Conservation (phyloP, 1,140 invertebrate species). For the Paralvinella palmiformis region DNA sequence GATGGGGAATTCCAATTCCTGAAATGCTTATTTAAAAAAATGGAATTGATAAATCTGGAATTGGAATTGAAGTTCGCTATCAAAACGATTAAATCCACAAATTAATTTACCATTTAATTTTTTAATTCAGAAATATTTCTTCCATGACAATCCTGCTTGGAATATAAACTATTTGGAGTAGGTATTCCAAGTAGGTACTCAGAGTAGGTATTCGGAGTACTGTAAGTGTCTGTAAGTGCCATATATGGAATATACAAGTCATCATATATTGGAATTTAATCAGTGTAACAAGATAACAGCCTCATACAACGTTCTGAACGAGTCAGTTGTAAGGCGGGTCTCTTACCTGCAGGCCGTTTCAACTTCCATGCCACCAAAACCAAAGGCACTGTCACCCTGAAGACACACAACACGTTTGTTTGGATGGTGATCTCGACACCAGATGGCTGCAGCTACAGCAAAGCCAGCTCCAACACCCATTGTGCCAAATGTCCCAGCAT, state of each 20-base stretch:
- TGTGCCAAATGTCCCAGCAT: slow-evolving; percentile 80
- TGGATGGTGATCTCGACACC: slow-evolving; percentile 73
- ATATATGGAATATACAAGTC: neutral
- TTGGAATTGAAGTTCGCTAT: neutral
- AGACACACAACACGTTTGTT: slow-evolving; percentile 76
- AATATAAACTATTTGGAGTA: too few relatives aligned
- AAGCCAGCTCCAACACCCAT: slow-evolving; percentile 95
- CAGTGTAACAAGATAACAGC: neutral
- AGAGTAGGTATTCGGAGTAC: too few relatives aligned
- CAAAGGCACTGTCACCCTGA: slow-evolving; percentile 93
- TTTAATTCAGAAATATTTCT: too few relatives aligned
- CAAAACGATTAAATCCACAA: too few relatives aligned
- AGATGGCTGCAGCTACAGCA: slow-evolving; percentile 85
- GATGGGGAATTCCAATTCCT: too few relatives aligned
- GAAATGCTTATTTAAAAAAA: neutral
- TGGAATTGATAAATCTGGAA: too few relatives aligned
- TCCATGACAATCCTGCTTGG: too few relatives aligned
- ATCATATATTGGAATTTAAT: neutral
- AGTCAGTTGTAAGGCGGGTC: neutral
- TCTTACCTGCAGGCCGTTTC: slow-evolving; percentile 80
- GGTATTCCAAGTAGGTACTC: too few relatives aligned
- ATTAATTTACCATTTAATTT: too few relatives aligned
- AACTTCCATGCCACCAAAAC: slow-evolving; percentile 95
- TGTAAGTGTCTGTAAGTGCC: neutral
- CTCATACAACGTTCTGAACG: neutral